phyloP scores from a whole-genome alignment of 2,113 vertebrate genomes.

The Phylloscopus trochiloides region DNA sequence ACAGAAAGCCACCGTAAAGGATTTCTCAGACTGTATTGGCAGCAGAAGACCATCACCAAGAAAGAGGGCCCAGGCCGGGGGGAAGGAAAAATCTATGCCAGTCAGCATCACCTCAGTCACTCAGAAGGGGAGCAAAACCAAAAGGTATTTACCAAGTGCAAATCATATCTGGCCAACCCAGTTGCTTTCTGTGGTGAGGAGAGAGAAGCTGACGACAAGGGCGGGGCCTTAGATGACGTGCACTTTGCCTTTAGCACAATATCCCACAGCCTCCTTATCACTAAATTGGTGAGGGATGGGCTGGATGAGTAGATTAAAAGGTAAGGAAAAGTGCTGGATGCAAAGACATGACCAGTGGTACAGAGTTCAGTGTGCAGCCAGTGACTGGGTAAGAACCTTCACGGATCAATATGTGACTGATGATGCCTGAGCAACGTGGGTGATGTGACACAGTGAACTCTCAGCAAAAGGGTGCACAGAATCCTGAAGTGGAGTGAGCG shows the following conservation, averaged over 20 bases:
- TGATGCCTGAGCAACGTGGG: not conserved
- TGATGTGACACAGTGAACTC: not conserved
- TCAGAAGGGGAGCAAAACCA: not conserved
- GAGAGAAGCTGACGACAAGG: not conserved
- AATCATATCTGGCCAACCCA: not conserved
- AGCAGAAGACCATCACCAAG: not conserved
- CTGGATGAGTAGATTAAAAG: not conserved
- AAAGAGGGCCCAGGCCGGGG: not conserved
- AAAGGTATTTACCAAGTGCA: not conserved
- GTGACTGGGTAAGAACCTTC: not conserved
- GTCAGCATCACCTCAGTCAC: not conserved
- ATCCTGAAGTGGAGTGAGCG: accelerated
- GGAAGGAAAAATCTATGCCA: not conserved
- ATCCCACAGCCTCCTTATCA: not conserved
- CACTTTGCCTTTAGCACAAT: not conserved
- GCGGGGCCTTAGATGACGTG: accelerated
- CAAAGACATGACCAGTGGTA: not conserved
- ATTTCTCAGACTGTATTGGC: not conserved
- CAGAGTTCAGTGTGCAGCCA: not conserved
- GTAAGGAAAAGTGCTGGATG: not conserved
- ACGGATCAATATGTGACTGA: accelerated
- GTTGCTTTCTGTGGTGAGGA: accelerated
- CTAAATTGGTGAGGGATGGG: not conserved
- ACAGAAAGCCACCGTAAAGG: not conserved
- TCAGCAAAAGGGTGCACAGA: not conserved